Conservation (phyloP, 2,113 vertebrate species). For the Polyodon spathula region DNA sequence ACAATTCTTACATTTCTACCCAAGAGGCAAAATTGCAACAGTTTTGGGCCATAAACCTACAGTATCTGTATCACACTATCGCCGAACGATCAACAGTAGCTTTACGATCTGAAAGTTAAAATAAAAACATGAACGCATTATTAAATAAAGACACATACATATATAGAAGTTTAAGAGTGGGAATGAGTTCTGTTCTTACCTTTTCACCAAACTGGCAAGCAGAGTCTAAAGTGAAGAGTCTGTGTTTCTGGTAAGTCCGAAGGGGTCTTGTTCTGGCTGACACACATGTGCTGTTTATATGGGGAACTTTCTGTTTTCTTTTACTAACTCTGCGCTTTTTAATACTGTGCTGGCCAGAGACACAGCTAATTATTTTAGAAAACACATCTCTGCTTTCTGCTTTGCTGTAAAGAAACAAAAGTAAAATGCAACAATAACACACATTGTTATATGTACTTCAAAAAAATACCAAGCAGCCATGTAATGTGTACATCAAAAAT, state of each 20-base stretch:
- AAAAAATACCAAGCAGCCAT: no score
- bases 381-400: slow-evolving; percentile 49
- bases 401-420: slow-evolving; percentile 41
- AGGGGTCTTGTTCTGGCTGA: slow-evolving; percentile 79
- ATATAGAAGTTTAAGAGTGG: no score
- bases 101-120: no score
- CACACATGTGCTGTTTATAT: slow-evolving; percentile 45
- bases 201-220: slow-evolving; percentile 43
- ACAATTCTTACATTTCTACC: background rate
- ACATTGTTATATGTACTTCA: no score
- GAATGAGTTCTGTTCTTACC: slow-evolving; percentile 38
- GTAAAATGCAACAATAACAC: background rate
- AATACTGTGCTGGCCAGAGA: slow-evolving; percentile 50
- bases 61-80: no score
- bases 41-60: no score
- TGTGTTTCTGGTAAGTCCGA: slow-evolving; percentile 73
- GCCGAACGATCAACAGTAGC: no score
- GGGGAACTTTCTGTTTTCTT: slow-evolving; percentile 43
- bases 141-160: slow-evolving; percentile 25
- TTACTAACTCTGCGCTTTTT: slow-evolving; percentile 64
- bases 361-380: slow-evolving; percentile 41
- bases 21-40: no score
- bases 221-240: slow-evolving; percentile 59
- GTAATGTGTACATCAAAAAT: no score
- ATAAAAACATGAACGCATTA: no score